phyloP scores from a whole-genome alignment of 1,140 invertebrate genomes.

The Cydia splendana region DNA sequence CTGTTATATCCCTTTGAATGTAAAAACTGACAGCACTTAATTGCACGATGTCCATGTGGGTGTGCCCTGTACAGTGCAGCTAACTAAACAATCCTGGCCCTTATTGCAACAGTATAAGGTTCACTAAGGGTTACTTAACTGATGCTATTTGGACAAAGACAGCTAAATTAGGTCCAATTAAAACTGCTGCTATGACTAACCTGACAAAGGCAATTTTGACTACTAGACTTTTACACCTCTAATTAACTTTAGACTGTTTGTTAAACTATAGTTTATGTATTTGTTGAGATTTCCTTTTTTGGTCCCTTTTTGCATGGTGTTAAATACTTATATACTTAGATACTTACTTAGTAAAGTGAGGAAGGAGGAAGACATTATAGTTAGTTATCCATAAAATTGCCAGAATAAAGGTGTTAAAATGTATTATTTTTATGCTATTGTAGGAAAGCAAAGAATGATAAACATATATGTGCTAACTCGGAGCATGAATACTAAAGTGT shows the following conservation, averaged over 20 bases:
- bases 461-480: neutral
- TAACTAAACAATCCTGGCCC: neutral
- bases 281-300: too few species aligned
- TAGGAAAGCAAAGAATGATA: slow-evolving; percentile 26
- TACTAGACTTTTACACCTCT: too few species aligned
- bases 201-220: too few species aligned
- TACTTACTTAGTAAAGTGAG: neutral
- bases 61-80: neutral
- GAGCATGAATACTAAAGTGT: neutral
- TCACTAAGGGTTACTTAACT: neutral
- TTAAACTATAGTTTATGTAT: too few species aligned
- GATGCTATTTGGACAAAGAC: neutral
- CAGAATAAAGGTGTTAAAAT: too few species aligned
- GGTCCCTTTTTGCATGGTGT: neutral
- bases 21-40: neutral
- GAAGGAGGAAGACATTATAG: neutral
- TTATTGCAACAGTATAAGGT: neutral
- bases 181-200: neutral
- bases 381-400: neutral
- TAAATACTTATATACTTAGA: neutral
- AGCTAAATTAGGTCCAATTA: slow-evolving; percentile 1
- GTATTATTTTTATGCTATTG: too few species aligned
- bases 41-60: neutral
- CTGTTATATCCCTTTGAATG: neutral
- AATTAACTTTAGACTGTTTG: too few species aligned